phyloP scores from a whole-genome alignment of 2,888 invertebrate genomes.

The Myathropa florea region DNA sequence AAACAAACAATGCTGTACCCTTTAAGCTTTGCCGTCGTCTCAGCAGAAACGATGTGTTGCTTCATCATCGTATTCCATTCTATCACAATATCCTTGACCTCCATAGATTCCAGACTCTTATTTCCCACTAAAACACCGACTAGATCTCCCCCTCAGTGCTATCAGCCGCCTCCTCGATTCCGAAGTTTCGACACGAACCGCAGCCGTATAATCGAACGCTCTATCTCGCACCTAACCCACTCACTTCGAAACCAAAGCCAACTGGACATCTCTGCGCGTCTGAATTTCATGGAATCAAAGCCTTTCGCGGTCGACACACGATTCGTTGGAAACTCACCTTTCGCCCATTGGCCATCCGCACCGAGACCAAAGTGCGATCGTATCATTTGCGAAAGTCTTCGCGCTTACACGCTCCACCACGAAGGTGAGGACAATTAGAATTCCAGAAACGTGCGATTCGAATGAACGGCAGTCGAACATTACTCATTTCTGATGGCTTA shows the following conservation, averaged over 20 bases:
- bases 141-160: not conserved
- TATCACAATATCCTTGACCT: not conserved
- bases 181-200: constrained; percentile 6
- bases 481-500: constrained; percentile 64
- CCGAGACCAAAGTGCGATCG: constrained; percentile 48
- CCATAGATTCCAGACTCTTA: not conserved
- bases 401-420: constrained; percentile 9
- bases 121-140: not conserved
- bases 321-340: constrained; percentile 43
- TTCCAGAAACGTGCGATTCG: constrained; percentile 65
- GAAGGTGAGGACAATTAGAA: constrained; percentile 39
- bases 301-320: constrained; percentile 39
- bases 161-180: not conserved
- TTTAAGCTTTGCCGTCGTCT: too few relatives aligned
- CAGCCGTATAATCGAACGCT: not conserved
- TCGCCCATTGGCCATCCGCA: constrained; percentile 13
- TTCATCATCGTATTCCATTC: too few relatives aligned
- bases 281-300: constrained; percentile 54
- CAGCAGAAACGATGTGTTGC: too few relatives aligned
- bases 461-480: constrained; percentile 67
- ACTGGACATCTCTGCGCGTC: constrained; percentile 16
- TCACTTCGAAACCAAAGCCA: not conserved
- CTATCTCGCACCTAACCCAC: constrained; percentile 4
- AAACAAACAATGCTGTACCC: too few relatives aligned
- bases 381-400: constrained; percentile 37